Evolutionary conservation across 2,888 invertebrate genomes (phyloP), one percentile per base, ranked within the genome.

Genomic region (Hoplodrina ambigua): DNA sequence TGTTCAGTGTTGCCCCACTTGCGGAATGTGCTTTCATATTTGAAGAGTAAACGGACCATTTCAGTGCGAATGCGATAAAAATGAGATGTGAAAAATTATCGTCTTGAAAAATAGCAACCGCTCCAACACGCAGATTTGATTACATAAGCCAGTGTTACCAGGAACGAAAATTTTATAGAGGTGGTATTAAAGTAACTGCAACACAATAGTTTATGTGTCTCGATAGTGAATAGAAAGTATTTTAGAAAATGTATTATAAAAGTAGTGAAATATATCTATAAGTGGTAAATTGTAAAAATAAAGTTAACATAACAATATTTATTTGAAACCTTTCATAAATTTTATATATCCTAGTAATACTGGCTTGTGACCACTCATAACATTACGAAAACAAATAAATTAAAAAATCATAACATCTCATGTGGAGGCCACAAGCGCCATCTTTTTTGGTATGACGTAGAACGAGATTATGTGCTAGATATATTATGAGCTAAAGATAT

Each of bases 1-100:
- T 90, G 88, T 91, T 91, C 90, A 94, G 95, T 95, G 95, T 91
- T 92, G 88, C 89, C 89, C 85, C 79, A 86, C 83, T 79, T 80
- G 71, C 81, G 85, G 86, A 85, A 85, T 84, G 85, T 86, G 84
- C 80, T 83, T 84, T 83, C 85, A 90, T 90, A 90, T 88, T 87
- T 85, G 83, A 86, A 85, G 82, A 85, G 86, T 85, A 86, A 83
- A 88, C 82, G 91, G 90, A 90, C 86, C 80, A 84, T 86, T 78
- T 73, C 77, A 85, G 82, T 83, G 86, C 82, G 67, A 81, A 85
- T 75, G 82, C 77, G 77, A 82, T 81, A 74, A 66, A 81, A 75
- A 70, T 60, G 80, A 77, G 60, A 81, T 84, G 89, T 86, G 86
- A 70, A 83, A 84, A 78, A 76, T 75, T 73, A 60, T 74, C 79